A percentile compares a stretch with the other conserved stretches of the same genome.
Conservation (phyloP, 35 echinoderm and acorn worm genomes). For the Amphiura filiformis region DNA sequence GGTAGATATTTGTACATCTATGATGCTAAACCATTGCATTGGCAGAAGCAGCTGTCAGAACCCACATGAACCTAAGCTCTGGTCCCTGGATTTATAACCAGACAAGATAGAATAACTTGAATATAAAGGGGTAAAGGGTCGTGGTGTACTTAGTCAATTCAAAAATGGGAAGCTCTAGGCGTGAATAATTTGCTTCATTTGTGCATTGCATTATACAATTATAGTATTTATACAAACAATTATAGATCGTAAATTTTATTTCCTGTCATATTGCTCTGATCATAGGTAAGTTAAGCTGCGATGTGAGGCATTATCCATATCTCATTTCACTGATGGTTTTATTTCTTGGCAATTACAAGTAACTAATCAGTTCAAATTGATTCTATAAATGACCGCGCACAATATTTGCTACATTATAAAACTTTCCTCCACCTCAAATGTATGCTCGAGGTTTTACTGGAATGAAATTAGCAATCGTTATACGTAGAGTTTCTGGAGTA, state of each 20-base stretch:
- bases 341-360: background rate
- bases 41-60: background rate
- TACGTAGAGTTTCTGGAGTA: background rate
- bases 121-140: background rate
- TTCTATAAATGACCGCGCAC: background rate
- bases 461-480: too few relatives aligned
- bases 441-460: background rate
- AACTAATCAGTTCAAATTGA: background rate
- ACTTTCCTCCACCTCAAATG: background rate
- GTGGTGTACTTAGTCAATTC: background rate
- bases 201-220: background rate
- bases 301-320: background rate
- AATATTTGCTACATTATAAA: background rate
- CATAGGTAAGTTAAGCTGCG: background rate
- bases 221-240: background rate
- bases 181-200: background rate
- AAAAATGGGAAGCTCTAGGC: background rate
- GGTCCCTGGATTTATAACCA: background rate
- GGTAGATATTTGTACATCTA: constrained; percentile 2
- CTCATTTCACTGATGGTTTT: background rate
- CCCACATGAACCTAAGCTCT: background rate
- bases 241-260: background rate
- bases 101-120: background rate
- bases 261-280: background rate
- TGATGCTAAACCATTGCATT: background rate